Evolutionary conservation across 2,113 vertebrate genomes (phyloP), one percentile per base, ranked within the genome.

Genomic region (Callorhinus ursinus): DNA sequence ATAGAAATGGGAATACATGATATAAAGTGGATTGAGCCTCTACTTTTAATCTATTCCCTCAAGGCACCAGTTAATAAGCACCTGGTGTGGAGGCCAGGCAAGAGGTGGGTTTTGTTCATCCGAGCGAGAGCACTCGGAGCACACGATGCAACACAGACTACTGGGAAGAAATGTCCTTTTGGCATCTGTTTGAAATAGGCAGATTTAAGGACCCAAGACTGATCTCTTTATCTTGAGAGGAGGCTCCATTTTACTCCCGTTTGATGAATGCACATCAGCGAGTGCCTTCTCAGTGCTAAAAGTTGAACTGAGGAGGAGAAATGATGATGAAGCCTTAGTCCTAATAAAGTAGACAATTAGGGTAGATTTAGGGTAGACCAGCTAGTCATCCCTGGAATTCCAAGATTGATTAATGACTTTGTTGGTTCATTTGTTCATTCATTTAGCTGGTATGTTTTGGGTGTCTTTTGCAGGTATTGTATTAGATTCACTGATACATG

Each of bases 1-100:
- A 81, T 33, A 74, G 90, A 74, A 96, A 82, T 81, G 87, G 90
- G 42, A 85, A 55, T 93, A 82, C 49, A 79, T 93, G 82, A 21
- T 36, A 69, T 0, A 42, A 87, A 80, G 49, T 85, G 65, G 49
- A 57, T 72, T 46, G 59, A 86, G 51, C 42, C 53, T 95, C n/a
- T 80, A 1, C 22, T 88, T 83, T 92, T 51, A 63, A 42, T 74
- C 49, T 61, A 0, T 65, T 97, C 96, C 93, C 95, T 71, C 10
- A n/a, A 93, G 97, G 92, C 10, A 79, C 33, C 72, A 53, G 61
- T 72, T 96, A 97, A 96, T 94, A 96, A 96, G 85, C 93, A 92
- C 42, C 63, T 85, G 21, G 69, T 59, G 33, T 11, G 1, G 51
- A 90, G 90, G 88, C 72, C 42, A 39, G 8, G 86, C 67, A 71